These are phyloP conservation scores for Hoplodrina blanda DNA, from an alignment of 2,888 invertebrate genomes.

Conservation along the genomic window DNA sequence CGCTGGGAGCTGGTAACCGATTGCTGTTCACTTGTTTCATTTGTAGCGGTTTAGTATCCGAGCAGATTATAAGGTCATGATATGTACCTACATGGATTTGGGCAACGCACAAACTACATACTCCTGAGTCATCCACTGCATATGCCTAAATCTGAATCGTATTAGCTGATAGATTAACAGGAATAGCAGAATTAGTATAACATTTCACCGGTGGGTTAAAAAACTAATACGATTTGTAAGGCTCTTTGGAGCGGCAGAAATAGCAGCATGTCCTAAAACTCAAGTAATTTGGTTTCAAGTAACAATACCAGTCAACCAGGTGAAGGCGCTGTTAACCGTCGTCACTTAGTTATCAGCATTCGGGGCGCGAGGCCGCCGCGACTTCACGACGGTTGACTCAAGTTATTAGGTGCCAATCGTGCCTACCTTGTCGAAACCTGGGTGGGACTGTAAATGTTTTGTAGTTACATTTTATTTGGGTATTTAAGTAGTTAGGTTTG, in stretches of 20 bases:
- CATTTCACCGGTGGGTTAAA: no score
- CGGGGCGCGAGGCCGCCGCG: constrained; percentile 28
- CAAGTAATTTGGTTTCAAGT: not conserved
- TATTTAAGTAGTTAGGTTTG: no score
- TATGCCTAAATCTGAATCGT: no score
- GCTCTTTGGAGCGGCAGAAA: not conserved
- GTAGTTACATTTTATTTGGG: no score
- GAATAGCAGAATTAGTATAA: not conserved
- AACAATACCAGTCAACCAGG: constrained; percentile 5
- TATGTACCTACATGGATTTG: not conserved
- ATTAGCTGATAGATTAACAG: not conserved
- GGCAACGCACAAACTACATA: no score
- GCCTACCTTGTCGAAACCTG: not conserved
- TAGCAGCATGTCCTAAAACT: not conserved
- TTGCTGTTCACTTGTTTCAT: constrained; percentile 54
- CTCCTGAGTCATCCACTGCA: no score
- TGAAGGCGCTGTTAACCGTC: not conserved
- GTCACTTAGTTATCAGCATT: constrained; percentile 45
- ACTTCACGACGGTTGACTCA: constrained; percentile 44
- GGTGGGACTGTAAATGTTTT: no score
- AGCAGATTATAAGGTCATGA: constrained; percentile 15
- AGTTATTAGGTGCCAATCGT: constrained; percentile 21
- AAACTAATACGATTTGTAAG: not conserved
- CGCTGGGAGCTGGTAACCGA: constrained; percentile 57
- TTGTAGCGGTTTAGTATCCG: constrained; percentile 35